Conservation (phyloP, 2,113 vertebrate genomes). For the Protobothrops flavoviridis region DNA sequence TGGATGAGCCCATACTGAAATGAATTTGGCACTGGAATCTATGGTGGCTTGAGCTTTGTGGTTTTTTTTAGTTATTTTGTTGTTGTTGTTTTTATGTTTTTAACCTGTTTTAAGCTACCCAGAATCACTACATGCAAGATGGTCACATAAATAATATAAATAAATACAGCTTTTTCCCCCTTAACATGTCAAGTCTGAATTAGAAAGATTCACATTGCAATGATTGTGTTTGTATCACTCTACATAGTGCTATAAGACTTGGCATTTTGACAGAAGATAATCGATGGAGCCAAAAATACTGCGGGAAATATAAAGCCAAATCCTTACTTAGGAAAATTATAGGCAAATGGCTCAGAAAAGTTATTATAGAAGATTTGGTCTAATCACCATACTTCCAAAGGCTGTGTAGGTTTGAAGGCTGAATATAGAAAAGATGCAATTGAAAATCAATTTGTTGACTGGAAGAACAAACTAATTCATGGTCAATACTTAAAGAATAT, state of each 20-base stretch:
- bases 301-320: not conserved
- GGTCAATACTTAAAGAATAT: not conserved
- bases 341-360: not conserved
- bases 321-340: not conserved
- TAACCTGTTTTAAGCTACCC: not conserved
- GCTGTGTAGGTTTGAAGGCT: not conserved
- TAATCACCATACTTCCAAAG: not conserved
- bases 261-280: not conserved
- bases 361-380: not conserved
- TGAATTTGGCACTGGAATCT: not conserved
- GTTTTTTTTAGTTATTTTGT: not conserved
- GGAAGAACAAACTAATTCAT: not conserved
- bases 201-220: not conserved
- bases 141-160: not conserved
- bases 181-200: not conserved
- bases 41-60: not conserved
- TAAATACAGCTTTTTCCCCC: rapidly evolving
- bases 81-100: not conserved
- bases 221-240: not conserved
- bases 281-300: not conserved
- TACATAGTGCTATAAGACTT: not conserved
- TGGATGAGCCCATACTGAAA: not conserved
- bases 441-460: not conserved
- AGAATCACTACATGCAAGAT: not conserved
- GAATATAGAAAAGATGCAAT: not conserved